Percentiles rank a stretch among this genome's conserved stretches.
These are phyloP conservation scores for Phacellophora camtschatica DNA, from an alignment of 30 jellyfish, hydroid and myxozoan genomes.

Conservation along the genomic window DNA sequence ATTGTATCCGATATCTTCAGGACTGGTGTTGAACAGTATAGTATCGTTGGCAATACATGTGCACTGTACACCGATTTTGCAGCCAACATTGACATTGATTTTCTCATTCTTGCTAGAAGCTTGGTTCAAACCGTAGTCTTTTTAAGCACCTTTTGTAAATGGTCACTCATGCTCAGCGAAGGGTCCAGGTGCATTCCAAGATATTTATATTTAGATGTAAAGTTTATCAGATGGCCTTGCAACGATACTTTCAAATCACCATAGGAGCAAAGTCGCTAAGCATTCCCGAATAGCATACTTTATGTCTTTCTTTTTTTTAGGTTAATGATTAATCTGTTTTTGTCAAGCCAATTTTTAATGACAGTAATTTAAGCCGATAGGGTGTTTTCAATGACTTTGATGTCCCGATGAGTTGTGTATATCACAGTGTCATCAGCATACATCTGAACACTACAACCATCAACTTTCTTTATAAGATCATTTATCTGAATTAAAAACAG, in stretches of 20 bases:
- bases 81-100: slow-evolving; percentile 17
- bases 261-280: slow-evolving; percentile 50
- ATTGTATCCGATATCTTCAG: not conserved
- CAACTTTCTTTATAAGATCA: too few relatives aligned
- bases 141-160: slow-evolving; percentile 23
- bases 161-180: slow-evolving; percentile 57
- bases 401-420: too few relatives aligned
- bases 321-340: too few relatives aligned
- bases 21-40: slow-evolving; percentile 10
- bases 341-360: too few relatives aligned
- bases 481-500: too few relatives aligned
- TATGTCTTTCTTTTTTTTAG: not conserved
- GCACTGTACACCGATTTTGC: slow-evolving; percentile 46
- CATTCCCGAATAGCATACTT: slow-evolving; percentile 14
- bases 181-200: slow-evolving; percentile 65
- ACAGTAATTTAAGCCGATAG: too few relatives aligned
- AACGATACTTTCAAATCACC: slow-evolving; percentile 44
- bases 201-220: slow-evolving; percentile 8
- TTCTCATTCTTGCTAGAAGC: slow-evolving; percentile 28
- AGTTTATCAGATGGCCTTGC: slow-evolving; percentile 48
- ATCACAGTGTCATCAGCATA: too few relatives aligned
- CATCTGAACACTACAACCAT: too few relatives aligned
- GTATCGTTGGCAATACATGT: slow-evolving; percentile 40
- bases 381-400: too few relatives aligned
- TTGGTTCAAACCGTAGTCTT: slow-evolving; percentile 35